Conservation (phyloP, 2,797 vertebrate genomes). For the Argyrosomus regius region DNA sequence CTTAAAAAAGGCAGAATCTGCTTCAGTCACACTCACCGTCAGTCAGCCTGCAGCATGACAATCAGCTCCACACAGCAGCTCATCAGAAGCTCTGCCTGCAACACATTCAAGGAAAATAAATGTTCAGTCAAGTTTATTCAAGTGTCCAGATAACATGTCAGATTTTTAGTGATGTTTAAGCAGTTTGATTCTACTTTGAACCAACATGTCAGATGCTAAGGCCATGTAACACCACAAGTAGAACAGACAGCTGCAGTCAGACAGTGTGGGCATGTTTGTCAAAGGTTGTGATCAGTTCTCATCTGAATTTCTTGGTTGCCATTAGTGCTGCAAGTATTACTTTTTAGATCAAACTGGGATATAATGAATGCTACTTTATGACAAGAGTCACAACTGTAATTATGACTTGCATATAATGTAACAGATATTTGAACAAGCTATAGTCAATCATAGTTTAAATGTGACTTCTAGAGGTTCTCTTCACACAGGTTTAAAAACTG, state of each 20-base stretch:
- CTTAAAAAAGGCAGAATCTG: fast-evolving
- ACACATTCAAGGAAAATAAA: neutral
- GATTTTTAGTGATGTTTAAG: neutral
- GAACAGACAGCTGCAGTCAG: neutral
- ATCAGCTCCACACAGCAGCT: neutral
- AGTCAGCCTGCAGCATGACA: neutral
- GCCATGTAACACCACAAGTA: neutral
- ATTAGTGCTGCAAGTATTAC: neutral
- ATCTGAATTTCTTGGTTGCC: neutral
- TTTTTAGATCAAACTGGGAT: neutral
- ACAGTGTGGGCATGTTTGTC: neutral
- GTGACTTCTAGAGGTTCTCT: neutral
- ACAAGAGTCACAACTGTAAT: neutral
- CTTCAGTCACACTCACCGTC: neutral
- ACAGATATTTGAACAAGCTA: neutral
- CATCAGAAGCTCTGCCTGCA: neutral
- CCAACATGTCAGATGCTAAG: neutral
- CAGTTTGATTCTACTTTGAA: neutral
- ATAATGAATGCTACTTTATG: neutral
- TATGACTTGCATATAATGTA: neutral
- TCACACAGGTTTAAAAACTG: neutral
- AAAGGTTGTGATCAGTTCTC: neutral
- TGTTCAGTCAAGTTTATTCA: neutral
- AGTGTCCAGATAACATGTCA: neutral
- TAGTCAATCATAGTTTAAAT: neutral